phyloP scores from a whole-genome alignment of 2,888 invertebrate species.

The Aphidius colemani region DNA sequence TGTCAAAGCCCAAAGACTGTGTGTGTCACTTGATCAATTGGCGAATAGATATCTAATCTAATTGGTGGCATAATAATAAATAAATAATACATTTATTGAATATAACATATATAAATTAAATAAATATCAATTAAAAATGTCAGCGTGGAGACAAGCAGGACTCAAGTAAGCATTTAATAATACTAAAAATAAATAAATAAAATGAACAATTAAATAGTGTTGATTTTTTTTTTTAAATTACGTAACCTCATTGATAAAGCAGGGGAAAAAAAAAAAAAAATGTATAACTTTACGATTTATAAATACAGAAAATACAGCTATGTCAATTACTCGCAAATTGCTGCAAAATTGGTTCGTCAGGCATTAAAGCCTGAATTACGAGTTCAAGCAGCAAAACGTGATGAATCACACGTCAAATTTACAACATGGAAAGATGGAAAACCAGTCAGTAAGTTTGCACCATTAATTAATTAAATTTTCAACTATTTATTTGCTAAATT shows the following conservation, averaged over 20 bases:
- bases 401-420: slow-evolving; percentile 77
- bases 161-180: slow-evolving; percentile 71
- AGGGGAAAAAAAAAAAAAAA: too few species aligned
- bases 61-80: too few species aligned
- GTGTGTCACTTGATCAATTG: too few species aligned
- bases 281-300: slow-evolving; percentile 13
- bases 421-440: slow-evolving; percentile 91
- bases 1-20: too few species aligned
- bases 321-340: slow-evolving; percentile 94
- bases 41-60: too few species aligned
- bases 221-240: too few species aligned
- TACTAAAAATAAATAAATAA: slow-evolving; percentile 19
- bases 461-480: not conserved
- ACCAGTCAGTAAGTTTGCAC: slow-evolving; percentile 78
- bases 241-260: slow-evolving; percentile 8
- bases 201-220: too few species aligned
- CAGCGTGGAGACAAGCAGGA: slow-evolving; percentile 83
- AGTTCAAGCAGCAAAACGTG: slow-evolving; percentile 76
- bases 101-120: slow-evolving; percentile 23
- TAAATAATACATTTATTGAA: not conserved
- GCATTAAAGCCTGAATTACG: slow-evolving; percentile 78
- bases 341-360: slow-evolving; percentile 80
- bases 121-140: slow-evolving; percentile 64
- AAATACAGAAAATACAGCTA: slow-evolving; percentile 68
- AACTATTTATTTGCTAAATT: slow-evolving; percentile 1